Evolutionary conservation across 2,797 vertebrate species (phyloP), one percentile per base, ranked within the genome.

Genomic region (Hyperoplus lanceolatus): DNA sequence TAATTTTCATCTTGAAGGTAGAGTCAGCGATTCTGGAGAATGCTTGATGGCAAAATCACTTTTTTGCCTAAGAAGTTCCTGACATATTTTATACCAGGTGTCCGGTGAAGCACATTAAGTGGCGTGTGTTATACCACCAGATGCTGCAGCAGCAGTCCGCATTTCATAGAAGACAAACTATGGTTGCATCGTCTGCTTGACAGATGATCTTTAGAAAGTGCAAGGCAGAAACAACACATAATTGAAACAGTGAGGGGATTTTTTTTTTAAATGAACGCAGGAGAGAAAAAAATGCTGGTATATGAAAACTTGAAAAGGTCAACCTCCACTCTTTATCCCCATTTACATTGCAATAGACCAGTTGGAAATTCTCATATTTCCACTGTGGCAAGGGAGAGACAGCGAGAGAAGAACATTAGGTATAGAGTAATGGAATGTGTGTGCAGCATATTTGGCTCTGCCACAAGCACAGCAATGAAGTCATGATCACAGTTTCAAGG

Each of bases 401-500:
- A 56, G 55, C 67, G 59, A 48, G 46, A 39, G 53, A 53, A 21
- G 11, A 38, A 6, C 76, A 62, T 81, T 51, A 57, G 66, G 7
- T 59, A 50, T 2, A 62, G 21, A 38, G 78, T 48, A 46, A 11
- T 6, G 70, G 74, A 80, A 88, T 79, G 68, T 41, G n/a, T 63
- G 51, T 79, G 72, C 64, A 82, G 82, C 69, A 84, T 53, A 29
- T 71, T 70, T 83, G 81, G 87, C 82, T 68, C 0, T 2, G 29
- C 21, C 6, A 57, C 42, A 29, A 46, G 41, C 14, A 36, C 42
- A 71, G 55, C 48, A 54, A 48, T 77, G 65, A 83, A 79, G 81
- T 75, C 75, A 79, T 59, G 51, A 77, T 73, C 66, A 38, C 76
- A 64, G 74, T 77, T 29, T 88, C 78, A 84, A 81, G 76, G 85